Base-by-base conservation (phyloP, 2,888 invertebrate genomes). In the Ichneumoninae sp. region DNA sequence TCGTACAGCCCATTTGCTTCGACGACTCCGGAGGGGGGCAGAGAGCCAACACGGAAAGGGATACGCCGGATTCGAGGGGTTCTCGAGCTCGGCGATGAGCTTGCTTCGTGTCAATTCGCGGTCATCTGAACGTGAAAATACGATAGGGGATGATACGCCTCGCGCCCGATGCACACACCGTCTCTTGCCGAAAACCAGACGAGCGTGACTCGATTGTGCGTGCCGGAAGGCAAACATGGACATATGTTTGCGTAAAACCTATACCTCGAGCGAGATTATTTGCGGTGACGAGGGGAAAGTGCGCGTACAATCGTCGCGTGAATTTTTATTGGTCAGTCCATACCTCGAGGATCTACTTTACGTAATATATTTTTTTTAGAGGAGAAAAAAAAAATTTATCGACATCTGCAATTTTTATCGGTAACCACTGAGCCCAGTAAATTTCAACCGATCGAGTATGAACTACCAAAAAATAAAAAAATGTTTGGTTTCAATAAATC, bases 181-280 rank as follows among this genome's bases (percentile, higher is more conserved):
- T 71, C 44, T 71, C 44, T 54, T 54, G 40, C 40, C 30, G 65
- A 52, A 52, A 57, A 90, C 87, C 90, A 90, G 88, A 89, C 88
- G 90, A 91, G 91, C 90, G 91, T 91, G 89, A 91, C 91, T 89
- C 85, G 89, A 90, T 78, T 81, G 78, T 78, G 75, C 90, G 90
- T 88, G 89, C 89, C 88, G 89, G 89, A 90, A 90, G 89, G 91
- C 91, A 93, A 93, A 93, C 92, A 93, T 90, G 91, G 91, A 90
- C 92, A 92, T 93, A 93, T 93, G 92, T 88, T 90, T 88, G 88
- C 86, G 89, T 88, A 90, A 91, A 90, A 91, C 88, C 88, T 87
- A 88, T 75, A 75, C 82, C 82, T 76, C 82, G 26, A 80, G 79
- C 80, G 71, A 76, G 72, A 85, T 82, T 85, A 62, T 75, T 69